These are phyloP conservation scores for Mythimna loreyi DNA, from an alignment of 2,888 invertebrate species.

Conservation along the genomic window DNA sequence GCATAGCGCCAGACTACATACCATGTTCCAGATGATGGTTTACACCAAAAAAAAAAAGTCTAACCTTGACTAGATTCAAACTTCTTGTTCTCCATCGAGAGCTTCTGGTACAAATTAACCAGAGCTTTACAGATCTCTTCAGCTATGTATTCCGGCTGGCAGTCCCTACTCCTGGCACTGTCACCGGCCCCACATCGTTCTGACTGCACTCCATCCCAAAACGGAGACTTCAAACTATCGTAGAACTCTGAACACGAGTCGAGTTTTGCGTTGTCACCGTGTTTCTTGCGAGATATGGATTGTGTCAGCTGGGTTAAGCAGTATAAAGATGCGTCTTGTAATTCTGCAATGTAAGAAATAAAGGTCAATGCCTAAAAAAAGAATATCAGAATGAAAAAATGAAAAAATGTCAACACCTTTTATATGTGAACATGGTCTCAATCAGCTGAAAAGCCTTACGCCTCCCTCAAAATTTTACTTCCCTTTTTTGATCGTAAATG, in stretches of 20 bases:
- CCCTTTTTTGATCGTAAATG: no score
- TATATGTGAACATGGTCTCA: no score
- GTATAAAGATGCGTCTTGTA: slow-evolving; percentile 79
- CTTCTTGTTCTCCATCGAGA: slow-evolving; percentile 73
- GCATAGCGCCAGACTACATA: no score
- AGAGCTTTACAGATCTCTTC: slow-evolving; percentile 81
- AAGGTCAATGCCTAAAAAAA: background rate
- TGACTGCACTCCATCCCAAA: slow-evolving; percentile 40
- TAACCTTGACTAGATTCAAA: slow-evolving; percentile 78
- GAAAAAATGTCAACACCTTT: no score
- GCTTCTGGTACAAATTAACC: slow-evolving; percentile 75
- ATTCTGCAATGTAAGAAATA: slow-evolving; percentile 72
- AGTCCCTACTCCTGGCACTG: slow-evolving; percentile 69
- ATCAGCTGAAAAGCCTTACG: no score
- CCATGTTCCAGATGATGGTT: no score
- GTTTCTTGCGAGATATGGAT: slow-evolving; percentile 72
- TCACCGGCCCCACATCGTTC: slow-evolving; percentile 70
- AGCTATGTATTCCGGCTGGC: slow-evolving; percentile 82
- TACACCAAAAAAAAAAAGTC: background rate
- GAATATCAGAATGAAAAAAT: no score
- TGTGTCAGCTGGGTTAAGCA: slow-evolving; percentile 80
- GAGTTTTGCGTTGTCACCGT: slow-evolving; percentile 72
- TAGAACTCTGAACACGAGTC: slow-evolving; percentile 73
- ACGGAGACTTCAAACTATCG: slow-evolving; percentile 77
- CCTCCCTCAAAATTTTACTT: no score